Base-by-base conservation (phyloP, 2,113 vertebrate genomes). In the Probosciger aterrimus region DNA sequence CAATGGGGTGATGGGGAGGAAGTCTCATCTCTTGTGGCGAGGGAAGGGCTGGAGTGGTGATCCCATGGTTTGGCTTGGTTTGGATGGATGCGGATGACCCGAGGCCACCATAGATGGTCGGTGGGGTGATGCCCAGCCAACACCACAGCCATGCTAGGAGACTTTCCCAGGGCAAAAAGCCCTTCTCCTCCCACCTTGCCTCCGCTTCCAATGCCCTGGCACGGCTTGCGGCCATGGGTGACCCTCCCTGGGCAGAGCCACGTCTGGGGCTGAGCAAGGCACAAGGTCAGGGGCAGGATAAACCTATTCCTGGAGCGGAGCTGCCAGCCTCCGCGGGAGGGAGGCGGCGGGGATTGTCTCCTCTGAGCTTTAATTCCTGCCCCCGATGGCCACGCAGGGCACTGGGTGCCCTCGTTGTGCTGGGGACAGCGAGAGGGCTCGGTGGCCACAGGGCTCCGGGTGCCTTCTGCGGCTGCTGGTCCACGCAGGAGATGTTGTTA, bases 241-340 rank as follows among this genome's bases (percentile, higher is more conserved):
- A 7, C 39, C 23, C 65, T 60, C 47, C 35, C 50, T 1, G 12
- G 53, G 75, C 79, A 78, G 44, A 92, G 87, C 22, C 23, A 3
- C 18, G 30, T n/a, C 57, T 59, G 33, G 20, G 15, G 41, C 71
- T 12, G 6, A 44, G 70, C 44, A 10, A 10, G 35, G 46, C 46
- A 37, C 33, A 10, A 84, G 94, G 90, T 89, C 94, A 89, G 49
- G 73, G 28, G n/a, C 71, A 3, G 96, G 93, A 86, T 92, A 30
- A 90, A 90, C 79, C 94, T 94, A 96, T 96, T 96, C 95, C 87
- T 88, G 94, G 90, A 92, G 92, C 67, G n/a, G 95, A 94, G 90
- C 93, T 9, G 63, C 81, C 3, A 0, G 31, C 35, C 35, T 15
- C 41, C 0, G 55, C 14, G 6, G 88, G 62, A 59, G 76, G 37